These are phyloP conservation scores for Eonycteris spelaea DNA, from an alignment of 2,113 vertebrate genomes.

Conservation along the genomic window DNA sequence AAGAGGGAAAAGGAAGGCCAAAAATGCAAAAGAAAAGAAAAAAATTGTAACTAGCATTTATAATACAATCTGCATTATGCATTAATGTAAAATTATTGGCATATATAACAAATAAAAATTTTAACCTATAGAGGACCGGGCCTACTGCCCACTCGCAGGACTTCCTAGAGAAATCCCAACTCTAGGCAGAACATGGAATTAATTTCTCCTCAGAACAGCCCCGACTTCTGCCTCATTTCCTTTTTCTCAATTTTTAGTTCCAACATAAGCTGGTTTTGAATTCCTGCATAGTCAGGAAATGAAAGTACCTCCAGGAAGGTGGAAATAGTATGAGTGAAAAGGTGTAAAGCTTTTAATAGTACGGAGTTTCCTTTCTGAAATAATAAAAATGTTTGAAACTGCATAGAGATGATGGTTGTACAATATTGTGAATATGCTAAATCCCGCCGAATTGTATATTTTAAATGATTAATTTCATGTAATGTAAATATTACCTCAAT, in stretches of 20 bases:
- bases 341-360: not conserved
- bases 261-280: not conserved
- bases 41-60: not conserved
- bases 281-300: not conserved
- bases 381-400: not conserved
- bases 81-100: not conserved
- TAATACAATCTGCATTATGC: not conserved
- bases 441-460: not conserved
- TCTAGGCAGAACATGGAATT: not conserved
- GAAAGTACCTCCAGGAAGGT: not conserved
- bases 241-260: not conserved
- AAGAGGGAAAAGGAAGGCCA: not conserved
- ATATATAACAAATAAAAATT: not conserved
- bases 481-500: not conserved
- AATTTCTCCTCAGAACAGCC: not conserved
- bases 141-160: not conserved
- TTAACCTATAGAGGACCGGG: not conserved
- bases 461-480: not conserved
- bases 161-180: not conserved
- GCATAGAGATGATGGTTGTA: not conserved
- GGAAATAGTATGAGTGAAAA: not conserved
- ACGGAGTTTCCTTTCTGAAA: not conserved
- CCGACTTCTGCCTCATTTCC: not conserved
- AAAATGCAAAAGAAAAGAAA: not conserved
- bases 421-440: not conserved